Percentiles rank a stretch among this genome's conserved stretches.
These are phyloP conservation scores for Corythornis leucogaster DNA, from an alignment of 2,797 vertebrate species.

Conservation along the genomic window DNA sequence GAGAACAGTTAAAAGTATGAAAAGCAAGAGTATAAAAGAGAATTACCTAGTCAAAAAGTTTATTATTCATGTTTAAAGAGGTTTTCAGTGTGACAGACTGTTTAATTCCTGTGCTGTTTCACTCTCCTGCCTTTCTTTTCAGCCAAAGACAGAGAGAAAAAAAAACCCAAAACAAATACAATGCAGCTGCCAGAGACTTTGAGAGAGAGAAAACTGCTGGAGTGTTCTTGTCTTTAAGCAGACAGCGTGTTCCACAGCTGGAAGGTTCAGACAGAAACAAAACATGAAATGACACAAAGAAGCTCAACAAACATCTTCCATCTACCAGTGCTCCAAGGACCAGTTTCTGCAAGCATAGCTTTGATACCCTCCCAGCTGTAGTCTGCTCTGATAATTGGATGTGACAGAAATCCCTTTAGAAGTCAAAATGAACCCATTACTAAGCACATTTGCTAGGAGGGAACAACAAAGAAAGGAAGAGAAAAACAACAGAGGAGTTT, in stretches of 20 bases:
- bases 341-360: not conserved
- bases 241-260: not conserved
- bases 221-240: not conserved
- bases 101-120: slow-evolving; percentile 14
- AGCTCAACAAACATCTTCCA: not conserved
- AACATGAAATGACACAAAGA: not conserved
- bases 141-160: not conserved
- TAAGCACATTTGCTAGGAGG: not conserved
- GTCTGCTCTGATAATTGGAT: not conserved
- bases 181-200: not conserved
- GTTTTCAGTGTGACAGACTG: not conserved
- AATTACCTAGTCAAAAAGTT: slow-evolving; percentile 3
- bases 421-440: slow-evolving; percentile 8
- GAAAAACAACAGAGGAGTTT: not conserved
- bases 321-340: not conserved
- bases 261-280: not conserved
- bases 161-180: not conserved
- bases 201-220: not conserved
- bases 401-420: slow-evolving; percentile 29
- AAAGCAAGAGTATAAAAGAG: not conserved
- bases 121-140: not conserved
- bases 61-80: slow-evolving; percentile 19
- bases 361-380: not conserved
- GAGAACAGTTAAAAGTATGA: not conserved
- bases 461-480: not conserved